Evolutionary conservation across 2,113 vertebrate species (phyloP).

Genomic region (Plectropomus leopardus): DNA sequence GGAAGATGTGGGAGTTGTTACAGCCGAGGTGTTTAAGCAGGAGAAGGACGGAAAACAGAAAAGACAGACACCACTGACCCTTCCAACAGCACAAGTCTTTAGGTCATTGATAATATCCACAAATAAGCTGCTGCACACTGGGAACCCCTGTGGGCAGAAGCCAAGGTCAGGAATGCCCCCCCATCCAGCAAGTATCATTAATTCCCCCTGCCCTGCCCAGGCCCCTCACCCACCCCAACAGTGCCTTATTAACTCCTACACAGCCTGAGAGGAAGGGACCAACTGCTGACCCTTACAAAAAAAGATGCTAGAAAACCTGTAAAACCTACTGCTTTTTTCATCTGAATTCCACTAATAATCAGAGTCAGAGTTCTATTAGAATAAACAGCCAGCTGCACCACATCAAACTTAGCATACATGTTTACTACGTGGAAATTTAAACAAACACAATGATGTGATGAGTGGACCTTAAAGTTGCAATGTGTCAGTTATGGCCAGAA

Average conservation of each 20-base stretch:
- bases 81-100: constrained; percentile 49
- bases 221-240: neutral
- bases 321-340: neutral
- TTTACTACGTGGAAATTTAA: too few species aligned
- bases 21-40: neutral
- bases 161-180: constrained; percentile 70
- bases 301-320: neutral
- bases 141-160: constrained; percentile 41
- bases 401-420: neutral
- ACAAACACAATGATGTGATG: too few species aligned
- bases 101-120: constrained; percentile 66
- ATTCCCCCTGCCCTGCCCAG: constrained; percentile 3
- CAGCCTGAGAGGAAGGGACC: constrained; percentile 15
- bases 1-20: neutral
- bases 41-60: neutral
- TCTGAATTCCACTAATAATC: neutral
- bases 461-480: too few species aligned
- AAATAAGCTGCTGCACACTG: constrained; percentile 49
- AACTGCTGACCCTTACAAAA: constrained; percentile 34
- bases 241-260: constrained; percentile 63
- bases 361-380: neutral
- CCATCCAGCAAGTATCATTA: constrained; percentile 50
- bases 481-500: too few species aligned
- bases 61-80: constrained; percentile 3
- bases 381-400: neutral